A percentile compares a stretch with the other conserved stretches of the same genome.
Conservation (phyloP, 2,888 invertebrate genomes). For the Cheilosia variabilis region DNA sequence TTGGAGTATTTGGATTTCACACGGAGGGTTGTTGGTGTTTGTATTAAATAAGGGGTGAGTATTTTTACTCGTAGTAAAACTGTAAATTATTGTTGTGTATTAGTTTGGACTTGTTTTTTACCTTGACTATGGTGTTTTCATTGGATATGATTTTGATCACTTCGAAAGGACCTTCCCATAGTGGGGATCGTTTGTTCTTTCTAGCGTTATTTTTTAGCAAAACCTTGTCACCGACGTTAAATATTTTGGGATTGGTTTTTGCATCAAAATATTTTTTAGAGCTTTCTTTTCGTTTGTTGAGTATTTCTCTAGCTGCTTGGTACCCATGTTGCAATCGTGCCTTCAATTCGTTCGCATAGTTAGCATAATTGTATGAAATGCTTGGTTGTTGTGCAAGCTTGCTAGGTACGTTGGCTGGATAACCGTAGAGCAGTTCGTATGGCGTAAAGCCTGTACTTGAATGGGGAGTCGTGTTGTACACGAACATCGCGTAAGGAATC, state of each 20-base stretch:
- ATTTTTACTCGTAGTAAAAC: background rate
- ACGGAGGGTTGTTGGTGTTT: no score
- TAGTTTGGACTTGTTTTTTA: constrained; percentile 12
- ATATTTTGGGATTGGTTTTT: background rate
- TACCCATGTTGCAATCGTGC: no score
- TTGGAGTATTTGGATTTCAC: no score
- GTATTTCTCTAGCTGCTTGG: background rate
- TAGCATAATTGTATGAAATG: constrained; percentile 3
- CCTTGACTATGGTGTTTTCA: background rate
- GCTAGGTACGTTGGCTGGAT: constrained; percentile 4
- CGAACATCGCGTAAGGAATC: constrained; percentile 9
- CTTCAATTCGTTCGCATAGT: constrained; percentile 3
- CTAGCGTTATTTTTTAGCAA: background rate
- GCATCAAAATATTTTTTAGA: background rate
- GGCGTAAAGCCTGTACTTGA: constrained; percentile 24
- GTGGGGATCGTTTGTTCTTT: background rate
- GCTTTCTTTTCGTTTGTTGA: background rate
- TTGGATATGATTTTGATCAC: background rate
- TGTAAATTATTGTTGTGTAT: background rate
- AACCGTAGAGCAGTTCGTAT: constrained; percentile 8
- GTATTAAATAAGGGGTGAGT: no score
- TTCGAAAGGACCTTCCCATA: constrained; percentile 11
- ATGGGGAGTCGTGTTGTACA: constrained; percentile 12
- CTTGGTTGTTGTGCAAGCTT: background rate
- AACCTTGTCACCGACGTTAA: background rate